Evolutionary conservation across 53 echinoderm and acorn worm species (phyloP).

Genomic region (Luidia sarsii): DNA sequence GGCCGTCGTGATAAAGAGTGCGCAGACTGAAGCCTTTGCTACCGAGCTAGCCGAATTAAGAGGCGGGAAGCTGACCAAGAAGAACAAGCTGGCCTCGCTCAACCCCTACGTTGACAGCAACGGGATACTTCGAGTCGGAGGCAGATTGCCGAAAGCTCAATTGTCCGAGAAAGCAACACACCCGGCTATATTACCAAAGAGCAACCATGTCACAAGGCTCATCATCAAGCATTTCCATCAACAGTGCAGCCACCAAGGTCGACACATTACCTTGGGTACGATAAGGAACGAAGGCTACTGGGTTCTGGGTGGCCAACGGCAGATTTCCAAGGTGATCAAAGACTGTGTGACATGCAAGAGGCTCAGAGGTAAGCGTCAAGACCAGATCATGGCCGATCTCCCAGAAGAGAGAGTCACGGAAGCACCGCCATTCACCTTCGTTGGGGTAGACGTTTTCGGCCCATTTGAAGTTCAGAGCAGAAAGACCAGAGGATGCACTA

Average conservation of each 20-base stretch:
- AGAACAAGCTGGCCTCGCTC: constrained; percentile 46
- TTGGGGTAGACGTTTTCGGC: constrained; percentile 67
- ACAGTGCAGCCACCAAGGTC: constrained; percentile 53
- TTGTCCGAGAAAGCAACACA: constrained; percentile 28
- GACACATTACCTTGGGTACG: constrained; percentile 42
- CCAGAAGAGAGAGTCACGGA: constrained; percentile 62
- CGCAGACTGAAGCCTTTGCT: constrained; percentile 57
- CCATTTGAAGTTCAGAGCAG: constrained; percentile 56
- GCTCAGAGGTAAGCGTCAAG: constrained; percentile 10
- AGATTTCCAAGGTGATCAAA: constrained; percentile 47
- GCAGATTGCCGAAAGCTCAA: constrained; percentile 43
- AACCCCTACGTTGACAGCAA: constrained; percentile 50
- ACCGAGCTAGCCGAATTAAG: constrained; percentile 44
- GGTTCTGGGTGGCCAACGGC: constrained; percentile 55
- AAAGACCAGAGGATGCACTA: constrained; percentile 21
- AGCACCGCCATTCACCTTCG: constrained; percentile 56
- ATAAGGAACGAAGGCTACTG: constrained; percentile 51
- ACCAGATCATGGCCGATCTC: constrained; percentile 61
- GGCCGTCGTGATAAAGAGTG: constrained; percentile 42
- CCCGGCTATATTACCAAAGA: constrained; percentile 57
- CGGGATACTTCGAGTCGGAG: constrained; percentile 50
- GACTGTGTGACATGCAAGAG: constrained; percentile 34
- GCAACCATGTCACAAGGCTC: constrained; percentile 51
- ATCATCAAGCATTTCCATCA: constrained; percentile 54
- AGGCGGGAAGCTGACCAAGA: constrained; percentile 40